phyloP scores from a whole-genome alignment of 2,113 vertebrate species.

The Leptobrachium ailaonicum region DNA sequence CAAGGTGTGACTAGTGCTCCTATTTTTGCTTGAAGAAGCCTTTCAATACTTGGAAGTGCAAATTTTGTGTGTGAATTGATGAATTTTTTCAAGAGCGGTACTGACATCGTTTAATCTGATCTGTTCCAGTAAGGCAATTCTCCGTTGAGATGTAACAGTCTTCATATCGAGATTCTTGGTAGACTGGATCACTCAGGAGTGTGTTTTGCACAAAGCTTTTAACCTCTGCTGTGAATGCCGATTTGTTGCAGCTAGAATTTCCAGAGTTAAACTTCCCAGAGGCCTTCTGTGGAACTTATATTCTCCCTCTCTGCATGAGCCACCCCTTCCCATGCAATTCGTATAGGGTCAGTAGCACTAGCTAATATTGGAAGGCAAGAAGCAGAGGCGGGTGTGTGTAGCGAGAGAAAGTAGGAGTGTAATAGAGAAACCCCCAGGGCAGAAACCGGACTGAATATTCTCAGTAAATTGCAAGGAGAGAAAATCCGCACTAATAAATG shows the following conservation, averaged over 20 bases:
- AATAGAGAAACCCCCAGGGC: conserved; percentile 34
- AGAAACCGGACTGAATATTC: conserved; percentile 22
- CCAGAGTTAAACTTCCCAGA: background rate
- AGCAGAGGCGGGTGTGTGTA: conserved; percentile 53
- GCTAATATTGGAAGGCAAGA: conserved; percentile 60
- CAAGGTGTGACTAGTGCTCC: no score
- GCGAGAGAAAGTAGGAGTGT: conserved; percentile 53
- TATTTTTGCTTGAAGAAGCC: no score
- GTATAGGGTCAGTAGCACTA: conserved; percentile 54
- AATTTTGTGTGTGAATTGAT: no score
- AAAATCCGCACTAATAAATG: conserved; percentile 71
- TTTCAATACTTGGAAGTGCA: no score
- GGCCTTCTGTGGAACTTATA: background rate
- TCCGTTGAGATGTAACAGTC: no score
- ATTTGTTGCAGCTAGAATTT: no score
- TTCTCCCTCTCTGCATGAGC: conserved; percentile 5
- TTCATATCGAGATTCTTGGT: no score
- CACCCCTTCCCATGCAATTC: background rate
- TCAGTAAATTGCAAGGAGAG: conserved; percentile 64
- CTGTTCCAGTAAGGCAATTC: no score
- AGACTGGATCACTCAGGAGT: no score
- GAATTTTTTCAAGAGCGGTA: no score
- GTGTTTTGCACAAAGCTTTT: background rate
- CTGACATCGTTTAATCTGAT: no score
- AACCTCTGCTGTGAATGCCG: background rate